phyloP scores from a whole-genome alignment of 1,140 invertebrate species.

The Plodia interpunctella region DNA sequence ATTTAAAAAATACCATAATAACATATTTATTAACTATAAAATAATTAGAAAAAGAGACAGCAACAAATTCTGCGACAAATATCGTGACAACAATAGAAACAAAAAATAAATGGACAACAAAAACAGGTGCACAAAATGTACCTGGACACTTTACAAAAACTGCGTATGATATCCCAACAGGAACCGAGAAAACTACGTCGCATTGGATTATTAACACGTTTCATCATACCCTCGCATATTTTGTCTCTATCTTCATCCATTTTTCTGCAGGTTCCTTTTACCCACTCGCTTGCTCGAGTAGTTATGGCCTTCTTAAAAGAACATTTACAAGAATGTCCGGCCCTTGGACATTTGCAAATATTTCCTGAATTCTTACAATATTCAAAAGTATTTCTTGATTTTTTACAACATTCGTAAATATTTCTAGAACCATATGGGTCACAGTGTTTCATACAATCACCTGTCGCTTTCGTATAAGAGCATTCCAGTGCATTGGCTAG shows the following conservation, averaged over 20 bases:
- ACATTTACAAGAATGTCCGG: too few species aligned
- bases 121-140: conserved; percentile 23
- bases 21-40: neutral
- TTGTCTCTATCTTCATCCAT: too few species aligned
- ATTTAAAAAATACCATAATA: neutral
- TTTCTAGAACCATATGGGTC: too few species aligned
- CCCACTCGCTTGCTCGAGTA: too few species aligned
- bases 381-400: too few species aligned
- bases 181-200: neutral
- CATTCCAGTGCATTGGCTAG: neutral
- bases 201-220: neutral
- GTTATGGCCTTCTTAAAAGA: too few species aligned
- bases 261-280: too few species aligned
- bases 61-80: neutral
- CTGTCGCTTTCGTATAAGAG: neutral
- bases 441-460: neutral
- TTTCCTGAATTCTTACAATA: neutral
- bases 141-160: conserved; percentile 11
- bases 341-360: too few species aligned
- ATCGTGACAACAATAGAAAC: conserved; percentile 4
- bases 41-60: neutral
- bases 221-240: too few species aligned
- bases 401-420: too few species aligned
- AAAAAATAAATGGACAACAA: conserved; percentile 28
- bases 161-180: neutral